Evolutionary conservation across 2,113 vertebrate genomes (phyloP).

Genomic region (Xiphorhynchus elegans): DNA sequence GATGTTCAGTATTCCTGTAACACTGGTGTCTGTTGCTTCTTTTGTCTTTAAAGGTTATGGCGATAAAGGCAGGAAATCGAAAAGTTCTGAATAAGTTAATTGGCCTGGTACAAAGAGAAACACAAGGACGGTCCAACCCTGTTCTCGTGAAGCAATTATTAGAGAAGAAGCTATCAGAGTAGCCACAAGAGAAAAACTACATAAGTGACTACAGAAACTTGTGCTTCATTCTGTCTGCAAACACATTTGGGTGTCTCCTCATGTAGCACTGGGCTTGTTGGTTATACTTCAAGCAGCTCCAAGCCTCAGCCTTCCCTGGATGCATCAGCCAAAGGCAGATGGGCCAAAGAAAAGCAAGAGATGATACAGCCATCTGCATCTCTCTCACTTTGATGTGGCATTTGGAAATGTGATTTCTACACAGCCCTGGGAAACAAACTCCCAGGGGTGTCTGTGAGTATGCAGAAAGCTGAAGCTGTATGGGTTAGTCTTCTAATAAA

Average conservation of each 20-base stretch:
- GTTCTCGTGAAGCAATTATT: conserved; percentile 81
- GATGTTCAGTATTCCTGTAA: neutral
- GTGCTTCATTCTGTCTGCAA: neutral
- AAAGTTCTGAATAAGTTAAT: conserved; percentile 93
- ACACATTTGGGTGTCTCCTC: neutral
- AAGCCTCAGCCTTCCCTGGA: neutral
- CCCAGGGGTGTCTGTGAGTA: neutral
- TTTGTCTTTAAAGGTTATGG: conserved; percentile 79
- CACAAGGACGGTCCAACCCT: conserved; percentile 83
- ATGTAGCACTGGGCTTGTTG: rapidly evolving
- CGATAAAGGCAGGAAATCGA: conserved; percentile 83
- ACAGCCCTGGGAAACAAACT: neutral
- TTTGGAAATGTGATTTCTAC: neutral
- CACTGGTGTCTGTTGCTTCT: neutral
- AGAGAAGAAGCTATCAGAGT: conserved; percentile 75
- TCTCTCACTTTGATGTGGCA: neutral
- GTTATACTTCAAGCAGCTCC: neutral
- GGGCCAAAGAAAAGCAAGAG: neutral
- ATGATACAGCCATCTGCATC: neutral
- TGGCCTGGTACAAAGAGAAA: conserved; percentile 86
- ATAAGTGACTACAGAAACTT: neutral
- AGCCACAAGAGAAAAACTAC: neutral
- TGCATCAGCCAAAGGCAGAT: neutral
- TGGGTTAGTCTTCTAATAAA: neutral
- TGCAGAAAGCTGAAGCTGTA: neutral